phyloP scores from a whole-genome alignment of 2,888 invertebrate species.

The Sarcophaga variegata region DNA sequence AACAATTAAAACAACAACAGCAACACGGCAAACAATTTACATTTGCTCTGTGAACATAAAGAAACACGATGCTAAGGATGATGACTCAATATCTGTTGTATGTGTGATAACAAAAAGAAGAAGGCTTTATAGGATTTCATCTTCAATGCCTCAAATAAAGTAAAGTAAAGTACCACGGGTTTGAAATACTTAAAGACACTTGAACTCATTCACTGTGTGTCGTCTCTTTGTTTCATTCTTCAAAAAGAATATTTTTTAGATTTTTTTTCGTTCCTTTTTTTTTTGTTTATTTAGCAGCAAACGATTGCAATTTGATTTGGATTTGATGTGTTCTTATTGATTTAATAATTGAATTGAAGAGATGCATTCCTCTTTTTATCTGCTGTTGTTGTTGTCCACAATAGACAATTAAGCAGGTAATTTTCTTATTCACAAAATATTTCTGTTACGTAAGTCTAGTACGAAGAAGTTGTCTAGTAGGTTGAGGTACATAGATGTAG shows the following conservation, averaged over 20 bases:
- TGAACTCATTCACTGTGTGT: neutral
- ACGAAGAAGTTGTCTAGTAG: no score
- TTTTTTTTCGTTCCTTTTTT: neutral
- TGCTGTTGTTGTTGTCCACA: neutral
- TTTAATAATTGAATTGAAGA: slow-evolving; percentile 49
- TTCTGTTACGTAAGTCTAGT: neutral
- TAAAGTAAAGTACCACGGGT: no score
- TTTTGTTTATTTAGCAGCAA: slow-evolving; percentile 52
- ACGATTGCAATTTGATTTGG: slow-evolving; percentile 21
- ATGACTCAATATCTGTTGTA: slow-evolving; percentile 63
- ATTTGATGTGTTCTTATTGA: slow-evolving; percentile 47
- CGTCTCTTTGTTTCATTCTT: neutral
- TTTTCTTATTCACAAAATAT: slow-evolving; percentile 3
- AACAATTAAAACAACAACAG: slow-evolving; percentile 24
- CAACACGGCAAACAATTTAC: neutral
- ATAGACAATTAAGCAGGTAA: slow-evolving; percentile 13
- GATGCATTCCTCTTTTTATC: slow-evolving; percentile 21
- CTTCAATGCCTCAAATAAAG: no score
- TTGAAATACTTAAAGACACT: slow-evolving; percentile 19
- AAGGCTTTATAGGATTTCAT: slow-evolving; percentile 18
- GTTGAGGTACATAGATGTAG: no score
- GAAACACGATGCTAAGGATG: slow-evolving; percentile 26
- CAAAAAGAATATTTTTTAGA: no score
- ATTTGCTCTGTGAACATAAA: neutral
- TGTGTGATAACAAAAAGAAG: neutral